These are phyloP conservation scores for Drosophila neotestacea DNA, from an alignment of 2,888 invertebrate species.

Conservation along the genomic window DNA sequence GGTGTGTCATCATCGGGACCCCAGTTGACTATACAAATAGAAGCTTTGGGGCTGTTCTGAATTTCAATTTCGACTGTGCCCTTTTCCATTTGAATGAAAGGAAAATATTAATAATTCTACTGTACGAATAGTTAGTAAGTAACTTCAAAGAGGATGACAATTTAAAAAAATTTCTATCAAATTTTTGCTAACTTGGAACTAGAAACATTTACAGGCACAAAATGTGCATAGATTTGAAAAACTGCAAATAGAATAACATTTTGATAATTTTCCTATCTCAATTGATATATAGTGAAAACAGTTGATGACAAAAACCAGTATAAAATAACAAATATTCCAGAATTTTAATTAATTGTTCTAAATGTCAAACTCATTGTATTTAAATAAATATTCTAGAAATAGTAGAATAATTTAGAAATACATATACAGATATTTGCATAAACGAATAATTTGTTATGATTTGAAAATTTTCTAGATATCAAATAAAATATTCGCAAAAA, in stretches of 20 bases:
- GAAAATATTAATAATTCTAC: background rate
- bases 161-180: background rate
- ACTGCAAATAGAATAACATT: too few species aligned
- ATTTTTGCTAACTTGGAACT: too few species aligned
- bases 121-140: background rate
- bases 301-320: too few species aligned
- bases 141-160: background rate
- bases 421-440: background rate
- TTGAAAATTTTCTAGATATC: background rate
- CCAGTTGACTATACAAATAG: conserved; percentile 13
- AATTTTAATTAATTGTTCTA: too few species aligned
- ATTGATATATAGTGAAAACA: too few species aligned
- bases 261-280: too few species aligned
- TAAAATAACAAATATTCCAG: too few species aligned
- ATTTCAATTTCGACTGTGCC: conserved; percentile 18
- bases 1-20: conserved; percentile 37
- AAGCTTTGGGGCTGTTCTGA: conserved; percentile 7
- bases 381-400: too few species aligned
- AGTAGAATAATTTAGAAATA: background rate
- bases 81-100: background rate
- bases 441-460: background rate
- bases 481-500: background rate
- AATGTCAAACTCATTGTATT: too few species aligned
- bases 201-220: too few species aligned
- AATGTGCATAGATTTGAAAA: too few species aligned